Conservation (phyloP, 2,113 vertebrate species). For the Calidris pygmaea region DNA sequence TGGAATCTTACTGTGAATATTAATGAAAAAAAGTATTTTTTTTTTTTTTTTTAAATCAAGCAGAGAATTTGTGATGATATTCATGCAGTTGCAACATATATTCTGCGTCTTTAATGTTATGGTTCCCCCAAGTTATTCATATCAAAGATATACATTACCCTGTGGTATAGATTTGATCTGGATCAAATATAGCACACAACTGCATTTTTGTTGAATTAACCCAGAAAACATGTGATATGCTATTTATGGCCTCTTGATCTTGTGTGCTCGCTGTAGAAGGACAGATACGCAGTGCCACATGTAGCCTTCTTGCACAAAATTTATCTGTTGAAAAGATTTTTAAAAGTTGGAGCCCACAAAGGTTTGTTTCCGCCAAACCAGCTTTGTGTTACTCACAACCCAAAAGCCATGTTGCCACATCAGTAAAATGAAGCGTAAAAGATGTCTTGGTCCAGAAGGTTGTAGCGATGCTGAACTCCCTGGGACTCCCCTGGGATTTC, state of each 20-base stretch:
- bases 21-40: background rate
- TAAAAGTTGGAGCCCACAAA: too few relatives aligned
- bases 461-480: too few relatives aligned
- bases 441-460: too few relatives aligned
- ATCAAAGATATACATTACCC: background rate
- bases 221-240: background rate
- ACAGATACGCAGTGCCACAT: too few relatives aligned
- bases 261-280: rapidly evolving
- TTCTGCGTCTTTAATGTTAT: background rate
- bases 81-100: background rate
- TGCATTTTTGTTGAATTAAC: background rate
- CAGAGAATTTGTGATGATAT: background rate
- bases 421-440: too few relatives aligned
- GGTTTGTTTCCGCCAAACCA: too few relatives aligned
- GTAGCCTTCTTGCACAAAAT: too few relatives aligned
- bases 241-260: background rate
- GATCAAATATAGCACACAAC: background rate
- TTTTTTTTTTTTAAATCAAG: background rate
- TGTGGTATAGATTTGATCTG: background rate
- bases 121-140: background rate
- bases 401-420: too few relatives aligned
- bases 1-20: background rate
- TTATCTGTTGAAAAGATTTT: too few relatives aligned
- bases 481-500: too few relatives aligned
- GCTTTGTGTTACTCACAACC: too few relatives aligned